Evolutionary conservation across 2,888 invertebrate species (phyloP).

Genomic region (Meta bourneti): DNA sequence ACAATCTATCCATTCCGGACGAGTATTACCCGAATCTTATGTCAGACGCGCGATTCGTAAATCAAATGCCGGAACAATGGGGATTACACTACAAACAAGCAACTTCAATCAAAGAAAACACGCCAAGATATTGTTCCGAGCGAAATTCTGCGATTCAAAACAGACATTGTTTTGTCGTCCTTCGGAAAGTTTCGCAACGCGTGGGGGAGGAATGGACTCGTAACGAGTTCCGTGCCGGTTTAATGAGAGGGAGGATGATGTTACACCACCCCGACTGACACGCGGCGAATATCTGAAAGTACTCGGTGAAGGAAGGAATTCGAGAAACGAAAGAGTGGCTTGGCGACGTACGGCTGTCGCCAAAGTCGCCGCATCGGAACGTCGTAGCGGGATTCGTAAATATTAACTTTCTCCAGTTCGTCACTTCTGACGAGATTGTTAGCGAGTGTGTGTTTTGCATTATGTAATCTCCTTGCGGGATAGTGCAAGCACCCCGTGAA

Average conservation of each 20-base stretch:
- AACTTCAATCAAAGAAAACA: too few species aligned
- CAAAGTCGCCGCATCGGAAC: background rate
- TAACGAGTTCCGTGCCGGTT: background rate
- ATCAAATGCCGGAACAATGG: background rate
- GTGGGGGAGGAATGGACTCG: background rate
- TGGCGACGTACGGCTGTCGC: background rate
- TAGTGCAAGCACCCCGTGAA: background rate
- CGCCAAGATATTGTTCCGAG: too few species aligned
- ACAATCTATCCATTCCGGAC: too few species aligned
- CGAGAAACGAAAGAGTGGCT: background rate
- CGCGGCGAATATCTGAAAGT: too few species aligned
- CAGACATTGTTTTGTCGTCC: background rate
- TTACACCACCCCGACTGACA: too few species aligned
- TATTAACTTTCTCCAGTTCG: background rate
- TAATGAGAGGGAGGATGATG: too few species aligned
- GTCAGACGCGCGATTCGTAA: background rate
- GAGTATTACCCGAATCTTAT: too few species aligned
- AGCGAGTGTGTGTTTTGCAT: background rate
- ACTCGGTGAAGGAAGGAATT: too few species aligned
- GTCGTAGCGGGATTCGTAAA: too few species aligned
- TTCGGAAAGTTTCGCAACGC: background rate
- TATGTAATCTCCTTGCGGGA: background rate
- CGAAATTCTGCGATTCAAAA: too few species aligned
- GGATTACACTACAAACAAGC: too few species aligned
- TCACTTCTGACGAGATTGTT: background rate